Evolutionary conservation across 2,888 invertebrate genomes (phyloP), one percentile per base, ranked within the genome.

Genomic region (Leptinotarsa haldemani): DNA sequence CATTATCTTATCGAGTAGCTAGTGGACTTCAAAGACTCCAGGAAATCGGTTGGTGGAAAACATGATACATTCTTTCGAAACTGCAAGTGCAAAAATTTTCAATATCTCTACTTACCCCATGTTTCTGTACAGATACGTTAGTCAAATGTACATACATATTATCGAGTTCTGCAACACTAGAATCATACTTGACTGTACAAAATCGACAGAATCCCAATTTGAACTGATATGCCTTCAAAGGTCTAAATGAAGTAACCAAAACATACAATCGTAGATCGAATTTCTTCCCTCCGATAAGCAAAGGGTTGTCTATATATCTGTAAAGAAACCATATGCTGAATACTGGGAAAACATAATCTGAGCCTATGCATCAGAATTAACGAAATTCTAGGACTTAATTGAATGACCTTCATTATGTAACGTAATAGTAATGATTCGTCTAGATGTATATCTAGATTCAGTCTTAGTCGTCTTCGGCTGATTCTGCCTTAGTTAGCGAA

Each of bases 61-160:
- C n/a, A n/a, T n/a, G n/a, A n/a, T n/a, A n/a, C n/a, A n/a, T n/a
- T n/a, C n/a, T n/a, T n/a, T n/a, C n/a, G n/a, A n/a, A n/a, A n/a
- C n/a, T n/a, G n/a, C n/a, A n/a, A n/a, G n/a, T n/a, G n/a, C 30
- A 30, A 30, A 30, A 7, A 67, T 22, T n/a, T 18, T 15, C 30
- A 50, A 25, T 50, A 46, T 16, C 18, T 25, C 46, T 61, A 69
- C 69, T 61, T 87, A 94, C 94, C 79, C 97, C 97, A 85, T 97
- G 97, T 87, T 97, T 98, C 88, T 99, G 98, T n/a, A 98, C 97
- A 74, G 98, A 97, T 4, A 98, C 98, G 86, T 98, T 98, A 15
- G 98, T 98, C 70, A 98, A 90, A 89, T 98, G 98, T 70, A 97
- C 95, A 84, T 96, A 98, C 93, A 96, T 95, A 86, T 95, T 97